Base-by-base conservation (phyloP, 2,888 invertebrate genomes). In the Malthinus seriepunctatus region DNA sequence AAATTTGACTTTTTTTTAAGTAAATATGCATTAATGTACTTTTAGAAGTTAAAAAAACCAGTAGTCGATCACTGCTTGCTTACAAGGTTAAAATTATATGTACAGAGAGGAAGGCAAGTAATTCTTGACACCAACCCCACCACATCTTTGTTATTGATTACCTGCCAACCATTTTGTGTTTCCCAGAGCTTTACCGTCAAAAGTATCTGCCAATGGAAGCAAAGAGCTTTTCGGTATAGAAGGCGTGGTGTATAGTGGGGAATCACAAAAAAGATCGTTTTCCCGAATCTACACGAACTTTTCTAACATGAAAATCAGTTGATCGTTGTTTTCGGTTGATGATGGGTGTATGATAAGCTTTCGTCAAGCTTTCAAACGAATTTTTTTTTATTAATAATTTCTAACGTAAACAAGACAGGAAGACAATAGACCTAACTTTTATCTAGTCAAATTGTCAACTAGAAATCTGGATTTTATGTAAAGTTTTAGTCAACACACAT, bases 81-180 rank as follows among this genome's bases (percentile, higher is more conserved):
- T 64, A 67, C 71, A 71, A 73, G 70, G 72, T 71, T 69, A 70
- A 72, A 72, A 71, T 72, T 71, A 70, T 71, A 73, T 69, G 68
- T 67, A 65, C 65, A 68, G 72, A 70, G 71, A 42, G 69, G 71
- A 70, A 70, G 67, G 67, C 67, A 67, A 70, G 69, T 67, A 68
- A 68, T 69, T 71, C 69, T 71, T 70, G 69, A 69, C 69, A 65
- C 66, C 63, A 63, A 62, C 67, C 63, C 58, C 58, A 52, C 63
- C 66, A 69, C 67, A 68, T 62, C 63, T 57, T 61, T 65, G 66
- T 70, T 74, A 77, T 77, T 75, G 77, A 77, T 77, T 74, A 75
- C 72, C 72, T 67, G 74, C 71, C 77, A 74, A 76, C 78, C 78
- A 78, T 78, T 78, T 78, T 78, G 78, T 78, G 74, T 67, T 66